Percentiles rank a stretch among this genome's conserved stretches.
Evolutionary conservation across 2,797 vertebrate species (phyloP).

Genomic region (Rousettus madagascariensis): DNA sequence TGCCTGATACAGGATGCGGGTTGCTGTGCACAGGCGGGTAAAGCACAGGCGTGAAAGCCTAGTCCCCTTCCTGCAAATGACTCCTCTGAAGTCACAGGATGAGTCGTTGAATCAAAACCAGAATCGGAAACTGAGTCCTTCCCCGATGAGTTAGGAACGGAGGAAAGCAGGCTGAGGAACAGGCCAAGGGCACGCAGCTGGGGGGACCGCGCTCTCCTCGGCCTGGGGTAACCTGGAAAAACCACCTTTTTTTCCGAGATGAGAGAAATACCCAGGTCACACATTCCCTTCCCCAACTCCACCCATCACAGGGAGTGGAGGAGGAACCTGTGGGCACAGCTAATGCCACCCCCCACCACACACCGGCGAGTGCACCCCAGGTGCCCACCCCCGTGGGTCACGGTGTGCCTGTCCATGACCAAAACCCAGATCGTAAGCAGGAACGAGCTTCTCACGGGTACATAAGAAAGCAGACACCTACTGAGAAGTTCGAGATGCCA

Average conservation of each 20-base stretch:
- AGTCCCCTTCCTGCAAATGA: not conserved
- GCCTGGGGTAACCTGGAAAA: not conserved
- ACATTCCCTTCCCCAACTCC: not conserved
- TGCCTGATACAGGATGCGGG: accelerated
- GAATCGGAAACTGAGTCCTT: not conserved
- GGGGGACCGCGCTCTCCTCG: not conserved
- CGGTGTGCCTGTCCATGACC: not conserved
- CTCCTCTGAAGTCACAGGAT: not conserved
- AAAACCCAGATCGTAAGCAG: not conserved
- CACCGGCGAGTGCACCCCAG: not conserved
- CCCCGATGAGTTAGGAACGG: not conserved
- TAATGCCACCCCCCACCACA: not conserved
- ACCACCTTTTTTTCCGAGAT: not conserved
- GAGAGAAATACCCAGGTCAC: not conserved
- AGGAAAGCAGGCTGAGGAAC: accelerated
- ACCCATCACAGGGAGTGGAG: too few relatives aligned
- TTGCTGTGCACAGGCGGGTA: not conserved
- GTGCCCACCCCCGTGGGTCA: accelerated
- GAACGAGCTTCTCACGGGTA: not conserved
- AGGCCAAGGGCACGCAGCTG: not conserved
- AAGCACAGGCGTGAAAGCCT: not conserved
- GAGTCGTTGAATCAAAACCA: not conserved
- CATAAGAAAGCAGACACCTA: accelerated
- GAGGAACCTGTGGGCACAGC: not conserved
- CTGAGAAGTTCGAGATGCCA: not conserved